A percentile compares a stretch with the other conserved stretches of the same genome.
These are phyloP conservation scores for Dipodomys stephensi DNA, from an alignment of 2,113 vertebrate species.

Conservation along the genomic window DNA sequence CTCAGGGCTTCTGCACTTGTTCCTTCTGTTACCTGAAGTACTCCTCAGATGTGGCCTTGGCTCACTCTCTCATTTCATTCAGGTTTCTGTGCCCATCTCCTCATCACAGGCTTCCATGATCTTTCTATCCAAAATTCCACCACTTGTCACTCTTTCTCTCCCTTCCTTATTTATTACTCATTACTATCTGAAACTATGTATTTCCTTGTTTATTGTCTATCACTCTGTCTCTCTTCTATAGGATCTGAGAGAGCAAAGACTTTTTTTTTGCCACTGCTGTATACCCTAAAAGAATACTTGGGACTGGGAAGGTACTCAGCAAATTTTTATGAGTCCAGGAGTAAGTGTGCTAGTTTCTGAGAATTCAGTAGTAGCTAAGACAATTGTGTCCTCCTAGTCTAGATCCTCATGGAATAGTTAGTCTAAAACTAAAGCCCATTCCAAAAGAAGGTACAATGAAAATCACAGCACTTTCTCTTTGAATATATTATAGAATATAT, in stretches of 20 bases:
- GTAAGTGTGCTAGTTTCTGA: background rate
- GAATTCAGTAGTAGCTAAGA: background rate
- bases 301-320: background rate
- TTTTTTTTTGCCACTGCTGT: background rate
- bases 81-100: background rate
- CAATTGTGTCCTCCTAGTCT: background rate
- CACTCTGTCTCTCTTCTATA: background rate
- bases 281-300: background rate
- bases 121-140: background rate
- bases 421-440: background rate
- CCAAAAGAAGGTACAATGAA: background rate
- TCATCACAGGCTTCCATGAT: background rate
- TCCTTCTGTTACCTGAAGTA: background rate
- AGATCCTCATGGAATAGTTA: background rate
- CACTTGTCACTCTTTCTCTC: background rate
- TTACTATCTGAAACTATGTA: background rate
- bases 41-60: too few species aligned
- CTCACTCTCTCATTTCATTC: background rate
- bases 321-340: background rate
- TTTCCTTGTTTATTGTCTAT: background rate
- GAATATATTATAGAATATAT: background rate
- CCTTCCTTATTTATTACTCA: background rate
- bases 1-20: background rate
- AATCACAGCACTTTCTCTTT: background rate
- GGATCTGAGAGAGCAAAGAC: background rate